These are phyloP conservation scores for Trypoxylus dichotomus DNA, from an alignment of 1,140 invertebrate genomes.

Conservation along the genomic window DNA sequence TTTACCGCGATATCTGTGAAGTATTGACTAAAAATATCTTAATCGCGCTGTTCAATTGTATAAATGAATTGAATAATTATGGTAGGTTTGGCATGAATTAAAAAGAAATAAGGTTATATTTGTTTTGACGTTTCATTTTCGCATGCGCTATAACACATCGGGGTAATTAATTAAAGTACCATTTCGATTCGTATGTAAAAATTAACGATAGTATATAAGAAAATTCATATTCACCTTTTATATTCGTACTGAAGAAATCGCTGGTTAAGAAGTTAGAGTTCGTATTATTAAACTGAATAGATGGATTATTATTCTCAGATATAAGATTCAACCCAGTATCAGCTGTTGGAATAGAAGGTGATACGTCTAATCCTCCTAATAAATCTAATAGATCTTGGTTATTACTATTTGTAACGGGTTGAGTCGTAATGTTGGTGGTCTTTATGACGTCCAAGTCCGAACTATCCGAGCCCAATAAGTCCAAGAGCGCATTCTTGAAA, in stretches of 20 bases:
- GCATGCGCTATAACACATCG: too few relatives aligned
- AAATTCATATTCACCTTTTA: slow-evolving; percentile 52
- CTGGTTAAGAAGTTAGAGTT: slow-evolving; percentile 64
- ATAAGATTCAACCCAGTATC: slow-evolving; percentile 48
- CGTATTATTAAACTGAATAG: slow-evolving; percentile 44
- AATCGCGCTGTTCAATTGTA: too few relatives aligned
- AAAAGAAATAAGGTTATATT: too few relatives aligned
- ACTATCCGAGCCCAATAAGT: slow-evolving; percentile 73
- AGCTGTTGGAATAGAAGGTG: slow-evolving; percentile 51
- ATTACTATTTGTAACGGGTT: slow-evolving; percentile 58
- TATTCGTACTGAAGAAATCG: slow-evolving; percentile 58
- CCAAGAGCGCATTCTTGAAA: slow-evolving; percentile 71
- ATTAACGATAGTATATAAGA: too few relatives aligned
- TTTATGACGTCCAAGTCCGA: slow-evolving; percentile 71
- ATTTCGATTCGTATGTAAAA: too few relatives aligned
- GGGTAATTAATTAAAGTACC: too few relatives aligned
- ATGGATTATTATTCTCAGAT: slow-evolving; percentile 52
- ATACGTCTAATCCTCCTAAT: slow-evolving; percentile 65
- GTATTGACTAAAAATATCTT: too few relatives aligned
- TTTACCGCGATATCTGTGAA: too few relatives aligned
- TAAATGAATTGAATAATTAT: too few relatives aligned
- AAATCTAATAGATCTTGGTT: slow-evolving; percentile 86
- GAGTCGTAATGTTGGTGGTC: slow-evolving; percentile 54
- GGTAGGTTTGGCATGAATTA: too few relatives aligned
- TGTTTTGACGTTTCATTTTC: too few relatives aligned